These are phyloP conservation scores for Neopipo cinnamomea DNA, from an alignment of 2,113 vertebrate species.

Conservation along the genomic window DNA sequence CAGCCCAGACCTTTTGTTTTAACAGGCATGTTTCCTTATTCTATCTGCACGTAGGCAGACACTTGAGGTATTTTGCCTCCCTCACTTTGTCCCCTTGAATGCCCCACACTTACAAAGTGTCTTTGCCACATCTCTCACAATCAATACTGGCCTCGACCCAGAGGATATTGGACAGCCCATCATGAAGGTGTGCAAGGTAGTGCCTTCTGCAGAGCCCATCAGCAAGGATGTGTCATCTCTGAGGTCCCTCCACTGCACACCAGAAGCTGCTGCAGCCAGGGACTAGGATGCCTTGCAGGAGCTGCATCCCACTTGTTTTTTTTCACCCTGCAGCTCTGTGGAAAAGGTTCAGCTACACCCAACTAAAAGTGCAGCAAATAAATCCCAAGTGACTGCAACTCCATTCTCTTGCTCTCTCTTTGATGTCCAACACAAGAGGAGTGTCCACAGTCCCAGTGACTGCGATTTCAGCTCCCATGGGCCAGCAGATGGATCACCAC, in stretches of 20 bases:
- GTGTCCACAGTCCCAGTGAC: not conserved
- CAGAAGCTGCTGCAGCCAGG: not conserved
- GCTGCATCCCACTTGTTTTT: not conserved
- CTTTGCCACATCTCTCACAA: not conserved
- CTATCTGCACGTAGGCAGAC: constrained; percentile 33
- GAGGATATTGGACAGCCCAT: not conserved
- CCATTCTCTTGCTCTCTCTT: not conserved
- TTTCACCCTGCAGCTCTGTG: not conserved
- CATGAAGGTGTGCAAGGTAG: not conserved
- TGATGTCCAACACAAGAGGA: not conserved
- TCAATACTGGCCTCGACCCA: not conserved
- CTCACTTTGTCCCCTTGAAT: not conserved
- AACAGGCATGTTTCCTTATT: not conserved
- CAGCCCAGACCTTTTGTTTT: constrained; percentile 25
- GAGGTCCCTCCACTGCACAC: not conserved
- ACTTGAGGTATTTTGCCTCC: not conserved
- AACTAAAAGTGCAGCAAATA: not conserved
- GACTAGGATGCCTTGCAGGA: not conserved
- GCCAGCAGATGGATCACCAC: not conserved
- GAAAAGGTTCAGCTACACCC: not conserved
- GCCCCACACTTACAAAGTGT: not conserved
- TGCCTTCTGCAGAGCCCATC: not conserved
- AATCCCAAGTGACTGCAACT: not conserved
- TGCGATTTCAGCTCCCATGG: not conserved
- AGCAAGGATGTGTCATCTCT: not conserved